Percentiles rank a stretch among this genome's conserved stretches.
Evolutionary conservation across 2,113 vertebrate species (phyloP).

Genomic region (Todiramphus chloris): DNA sequence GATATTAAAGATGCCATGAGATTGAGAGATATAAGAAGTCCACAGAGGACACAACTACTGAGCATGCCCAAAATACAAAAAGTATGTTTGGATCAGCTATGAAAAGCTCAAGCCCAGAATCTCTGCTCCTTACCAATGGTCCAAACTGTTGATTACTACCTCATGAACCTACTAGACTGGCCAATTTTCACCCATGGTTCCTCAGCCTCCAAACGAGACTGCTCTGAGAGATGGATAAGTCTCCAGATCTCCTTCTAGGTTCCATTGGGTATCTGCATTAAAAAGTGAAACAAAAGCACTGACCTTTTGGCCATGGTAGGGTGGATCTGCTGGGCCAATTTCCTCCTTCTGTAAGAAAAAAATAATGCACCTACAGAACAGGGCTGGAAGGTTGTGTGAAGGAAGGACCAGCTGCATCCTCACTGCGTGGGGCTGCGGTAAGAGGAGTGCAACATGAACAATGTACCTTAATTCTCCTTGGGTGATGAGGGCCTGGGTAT

Average conservation of each 20-base stretch:
- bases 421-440: rapidly evolving
- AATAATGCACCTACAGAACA: rapidly evolving
- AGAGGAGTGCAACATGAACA: background rate
- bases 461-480: background rate
- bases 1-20: background rate
- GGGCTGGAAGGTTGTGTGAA: background rate
- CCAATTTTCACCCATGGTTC: background rate
- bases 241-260: rapidly evolving
- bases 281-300: background rate
- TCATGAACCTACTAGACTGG: too few species aligned
- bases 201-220: background rate
- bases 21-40: background rate
- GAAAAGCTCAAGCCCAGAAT: background rate
- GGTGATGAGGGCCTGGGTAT: background rate
- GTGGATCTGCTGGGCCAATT: background rate
- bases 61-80: background rate
- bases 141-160: background rate
- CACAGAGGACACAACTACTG: background rate
- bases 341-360: conserved; percentile 17
- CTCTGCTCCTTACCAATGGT: background rate
- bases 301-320: conserved; percentile 31
- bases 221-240: background rate
- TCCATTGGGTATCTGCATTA: rapidly evolving
- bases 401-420: background rate
- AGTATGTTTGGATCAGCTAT: background rate